Percentiles rank a stretch among this genome's conserved stretches.
Conservation (phyloP, 2,888 invertebrate species). For the Pseudeuparius sepicola region DNA sequence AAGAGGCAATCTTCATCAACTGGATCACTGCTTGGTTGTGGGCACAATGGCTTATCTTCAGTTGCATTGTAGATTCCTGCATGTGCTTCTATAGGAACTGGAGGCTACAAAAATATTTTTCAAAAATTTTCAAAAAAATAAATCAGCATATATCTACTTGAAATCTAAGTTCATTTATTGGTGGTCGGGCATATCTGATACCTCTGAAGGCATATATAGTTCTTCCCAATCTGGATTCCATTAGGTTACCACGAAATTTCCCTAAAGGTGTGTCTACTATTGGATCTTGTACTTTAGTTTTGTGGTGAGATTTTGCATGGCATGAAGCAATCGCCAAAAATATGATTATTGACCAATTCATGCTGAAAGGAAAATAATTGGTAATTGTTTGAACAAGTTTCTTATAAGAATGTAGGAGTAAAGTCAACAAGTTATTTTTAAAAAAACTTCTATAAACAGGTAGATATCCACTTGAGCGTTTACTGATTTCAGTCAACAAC, state of each 20-base stretch:
- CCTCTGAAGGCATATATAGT: conserved; percentile 30
- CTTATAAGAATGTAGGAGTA: too few species aligned
- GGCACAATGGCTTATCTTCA: conserved; percentile 32
- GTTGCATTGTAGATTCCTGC: conserved; percentile 31
- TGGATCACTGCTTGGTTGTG: conserved; percentile 29
- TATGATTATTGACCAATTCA: conserved; percentile 12
- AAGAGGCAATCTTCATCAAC: conserved; percentile 53
- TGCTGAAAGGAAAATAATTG: conserved; percentile 13
- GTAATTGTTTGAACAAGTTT: too few species aligned
- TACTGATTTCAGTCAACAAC: too few species aligned
- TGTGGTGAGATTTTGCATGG: conserved; percentile 18
- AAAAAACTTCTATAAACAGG: too few species aligned
- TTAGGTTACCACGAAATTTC: conserved; percentile 27
- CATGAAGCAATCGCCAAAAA: conserved; percentile 20
- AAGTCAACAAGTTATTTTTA: too few species aligned
- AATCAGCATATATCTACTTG: conserved; percentile 34
- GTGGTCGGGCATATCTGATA: conserved; percentile 30
- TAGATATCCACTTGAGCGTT: too few species aligned
- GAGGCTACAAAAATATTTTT: conserved; percentile 25
- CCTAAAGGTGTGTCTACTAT: conserved; percentile 27
- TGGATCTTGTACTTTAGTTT: conserved; percentile 15
- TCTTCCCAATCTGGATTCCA: conserved; percentile 29
- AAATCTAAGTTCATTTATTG: conserved; percentile 35
- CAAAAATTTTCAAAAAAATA: background rate
- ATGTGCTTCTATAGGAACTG: conserved; percentile 31